Evolutionary conservation across 2,113 vertebrate genomes (phyloP), one percentile per base, ranked within the genome.

Genomic region (Myotis lucifugus): DNA sequence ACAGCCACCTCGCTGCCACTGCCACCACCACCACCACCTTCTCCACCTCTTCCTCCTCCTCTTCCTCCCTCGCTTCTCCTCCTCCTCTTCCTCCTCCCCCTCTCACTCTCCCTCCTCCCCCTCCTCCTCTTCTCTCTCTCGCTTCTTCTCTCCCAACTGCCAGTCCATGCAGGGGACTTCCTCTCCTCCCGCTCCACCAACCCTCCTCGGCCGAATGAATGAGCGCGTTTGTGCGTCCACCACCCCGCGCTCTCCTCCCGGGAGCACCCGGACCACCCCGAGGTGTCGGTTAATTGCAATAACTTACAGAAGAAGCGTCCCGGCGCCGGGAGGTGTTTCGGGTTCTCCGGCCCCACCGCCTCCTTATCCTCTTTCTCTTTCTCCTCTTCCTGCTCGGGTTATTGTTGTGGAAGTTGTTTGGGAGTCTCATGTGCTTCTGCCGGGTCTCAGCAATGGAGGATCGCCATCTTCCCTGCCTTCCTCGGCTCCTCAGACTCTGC

Each of bases 381-480:
- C 97, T 98, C 97, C 97, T 98, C 98, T 98, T 98, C 98, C 98
- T 97, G 97, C 96, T 98, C 97, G 98, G 98, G 97, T 98, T 98
- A 98, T 98, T 98, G 98, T 98, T 98, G 98, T 98, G 98, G 98
- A 98, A 99, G 98, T 99, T 99, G 99, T 99, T 99, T 98, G 98
- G 99, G 98, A 98, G 99, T 99, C 98, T 99, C 99, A 99, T 99
- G 99, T 99, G 99, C 99, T 98, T 96, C 99, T 98, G 99, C 99
- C 99, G 99, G 99, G 98, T 99, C 99, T 99, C 98, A 98, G 98
- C 98, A 99, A 99, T 99, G 99, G 99, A 99, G 99, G 99, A 99
- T 99, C 99, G 99, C 99, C 99, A 99, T 99, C 99, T 99, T 99
- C 99, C 99, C 99, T 99, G 99, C 99, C 99, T 99, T 99, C 97